Evolutionary conservation across 2,888 invertebrate genomes (phyloP), one percentile per base, ranked within the genome.

Genomic region (Apoda limacodes): DNA sequence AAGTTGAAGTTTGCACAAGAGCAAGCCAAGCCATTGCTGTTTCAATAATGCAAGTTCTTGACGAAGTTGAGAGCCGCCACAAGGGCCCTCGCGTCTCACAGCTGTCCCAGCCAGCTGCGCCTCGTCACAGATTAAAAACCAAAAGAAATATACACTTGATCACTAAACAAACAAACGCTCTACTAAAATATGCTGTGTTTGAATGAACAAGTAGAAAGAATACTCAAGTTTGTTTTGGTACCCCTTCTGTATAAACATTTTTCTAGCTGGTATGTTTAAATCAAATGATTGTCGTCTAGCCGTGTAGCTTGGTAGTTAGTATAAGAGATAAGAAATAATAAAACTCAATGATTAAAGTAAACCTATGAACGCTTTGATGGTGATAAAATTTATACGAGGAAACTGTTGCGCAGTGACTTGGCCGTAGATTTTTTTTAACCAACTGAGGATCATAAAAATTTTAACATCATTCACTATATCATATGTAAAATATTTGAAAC

Each of bases 21-120:
- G 43, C 45, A 41, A 42, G 25, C 26, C 28, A n/a, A n/a, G 43
- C 37, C 45, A 42, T 42, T 45, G 49, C 54, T 50, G 5, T 6
- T 6, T 50, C 50, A 49, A 50, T 47, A 44, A 46, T 46, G 48
- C 37, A 33, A 37, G 43, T 44, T 42, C 49, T 51, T 46, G 47
- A 55, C 39, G 42, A 42, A 50, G 55, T 52, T 41, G 45, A 59
- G 54, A 42, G 45, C 40, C 39, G 53, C 39, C 52, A 64, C 49
- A 48, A 66, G 63, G 52, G 62, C 51, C 36, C 61, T 57, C 54
- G 46, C 46, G 48, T 41, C 40, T 39, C 51, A 52, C 67, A 68
- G 66, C 68, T 66, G 68, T 56, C 55, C 43, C 50, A 52, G 51
- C 52, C 69, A 67, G 70, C 66, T 67, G 69, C 51, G 52, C 44